A percentile compares a stretch with the other conserved stretches of the same genome.
Evolutionary conservation across 1,140 invertebrate species (phyloP).

Genomic region (Drosophila navojoa): DNA sequence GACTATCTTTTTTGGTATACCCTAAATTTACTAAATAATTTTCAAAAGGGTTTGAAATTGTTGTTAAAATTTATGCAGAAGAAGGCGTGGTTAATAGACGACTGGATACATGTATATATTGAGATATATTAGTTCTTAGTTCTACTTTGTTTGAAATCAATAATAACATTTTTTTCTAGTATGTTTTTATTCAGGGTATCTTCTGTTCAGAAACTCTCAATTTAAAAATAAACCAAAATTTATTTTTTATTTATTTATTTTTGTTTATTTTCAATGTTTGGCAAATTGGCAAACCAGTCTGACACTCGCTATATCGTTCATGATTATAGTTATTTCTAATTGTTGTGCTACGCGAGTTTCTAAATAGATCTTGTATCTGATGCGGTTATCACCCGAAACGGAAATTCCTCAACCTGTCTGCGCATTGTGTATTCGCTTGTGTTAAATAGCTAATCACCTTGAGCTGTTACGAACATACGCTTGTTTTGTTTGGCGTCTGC

Average conservation of each 20-base stretch:
- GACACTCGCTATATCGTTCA: constrained; percentile 44
- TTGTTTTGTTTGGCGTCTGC: constrained; percentile 19
- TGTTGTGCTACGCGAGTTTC: constrained; percentile 8
- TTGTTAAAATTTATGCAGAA: too few species aligned
- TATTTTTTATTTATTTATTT: background rate
- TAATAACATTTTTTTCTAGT: too few species aligned
- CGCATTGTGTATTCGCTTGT: constrained; percentile 16
- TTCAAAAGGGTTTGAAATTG: too few species aligned
- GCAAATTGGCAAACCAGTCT: constrained; percentile 58
- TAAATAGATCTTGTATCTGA: constrained; percentile 30
- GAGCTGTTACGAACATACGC: constrained; percentile 21
- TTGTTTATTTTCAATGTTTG: constrained; percentile 15
- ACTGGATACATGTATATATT: too few species aligned
- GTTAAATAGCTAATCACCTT: constrained; percentile 38
- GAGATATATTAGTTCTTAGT: too few species aligned
- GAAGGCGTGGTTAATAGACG: too few species aligned
- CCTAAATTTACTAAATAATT: too few species aligned
- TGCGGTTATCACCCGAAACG: constrained; percentile 40
- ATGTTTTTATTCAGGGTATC: too few species aligned
- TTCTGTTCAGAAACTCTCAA: too few species aligned
- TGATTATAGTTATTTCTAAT: constrained; percentile 51
- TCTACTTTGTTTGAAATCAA: too few species aligned
- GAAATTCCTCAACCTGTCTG: constrained; percentile 54
- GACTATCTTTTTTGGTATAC: background rate
- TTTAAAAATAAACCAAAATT: too few species aligned